Evolutionary conservation across 1,140 invertebrate genomes (phyloP).

Genomic region (Brachionus asplanchnoidis): DNA sequence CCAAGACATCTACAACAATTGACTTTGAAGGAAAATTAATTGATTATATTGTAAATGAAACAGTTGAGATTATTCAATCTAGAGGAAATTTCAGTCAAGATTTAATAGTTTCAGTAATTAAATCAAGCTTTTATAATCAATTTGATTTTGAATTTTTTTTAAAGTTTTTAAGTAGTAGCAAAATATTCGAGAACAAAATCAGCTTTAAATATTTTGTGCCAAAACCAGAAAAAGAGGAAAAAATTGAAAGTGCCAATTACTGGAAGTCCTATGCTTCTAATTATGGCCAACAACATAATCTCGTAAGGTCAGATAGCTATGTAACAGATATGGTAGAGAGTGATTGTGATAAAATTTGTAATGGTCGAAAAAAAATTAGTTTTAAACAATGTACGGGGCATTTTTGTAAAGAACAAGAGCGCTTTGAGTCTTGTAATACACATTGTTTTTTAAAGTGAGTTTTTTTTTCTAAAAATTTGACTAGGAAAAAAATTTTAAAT

Average conservation of each 20-base stretch:
- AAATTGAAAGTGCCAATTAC: background rate
- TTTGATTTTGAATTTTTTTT: background rate
- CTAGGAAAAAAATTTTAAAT: background rate
- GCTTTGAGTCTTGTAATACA: background rate
- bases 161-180: slow-evolving; percentile 4
- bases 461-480: background rate
- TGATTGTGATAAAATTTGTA: slow-evolving; percentile 22
- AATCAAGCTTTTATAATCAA: background rate
- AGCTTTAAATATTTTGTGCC: background rate
- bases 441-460: background rate
- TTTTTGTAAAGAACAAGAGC: background rate
- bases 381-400: background rate
- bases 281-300: background rate
- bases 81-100: slow-evolving; percentile 20
- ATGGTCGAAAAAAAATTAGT: background rate
- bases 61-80: slow-evolving; percentile 32
- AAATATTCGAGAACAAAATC: background rate
- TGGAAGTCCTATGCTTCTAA: background rate
- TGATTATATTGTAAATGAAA: slow-evolving; percentile 41
- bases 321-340: background rate
- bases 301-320: background rate
- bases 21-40: slow-evolving; percentile 26
- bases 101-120: slow-evolving; percentile 16
- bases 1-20: slow-evolving; percentile 15
- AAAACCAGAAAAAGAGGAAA: background rate